Evolutionary conservation across 2,113 vertebrate genomes (phyloP).

Genomic region (Hippolais icterina): DNA sequence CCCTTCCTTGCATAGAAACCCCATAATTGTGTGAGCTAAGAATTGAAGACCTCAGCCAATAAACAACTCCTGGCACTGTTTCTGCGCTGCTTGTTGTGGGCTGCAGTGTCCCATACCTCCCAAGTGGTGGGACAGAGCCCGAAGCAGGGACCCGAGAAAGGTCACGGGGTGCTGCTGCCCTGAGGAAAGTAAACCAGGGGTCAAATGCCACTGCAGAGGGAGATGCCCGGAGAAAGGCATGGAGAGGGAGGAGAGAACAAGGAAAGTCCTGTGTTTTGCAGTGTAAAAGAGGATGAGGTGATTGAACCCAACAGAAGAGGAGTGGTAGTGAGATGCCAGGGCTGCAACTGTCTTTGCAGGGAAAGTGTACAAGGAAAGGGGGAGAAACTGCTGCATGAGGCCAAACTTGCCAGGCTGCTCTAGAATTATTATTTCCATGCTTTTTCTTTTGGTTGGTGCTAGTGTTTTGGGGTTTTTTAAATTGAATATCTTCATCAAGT

Average conservation of each 20-base stretch:
- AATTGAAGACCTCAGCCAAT: not conserved
- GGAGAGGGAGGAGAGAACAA: not conserved
- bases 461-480: not conserved
- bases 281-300: not conserved
- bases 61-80: constrained; percentile 1
- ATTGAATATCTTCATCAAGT: not conserved
- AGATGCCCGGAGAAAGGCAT: not conserved
- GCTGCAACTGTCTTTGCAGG: fast-evolving
- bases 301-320: not conserved
- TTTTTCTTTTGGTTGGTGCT: not conserved
- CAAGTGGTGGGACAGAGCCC: constrained; percentile 30
- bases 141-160: not conserved
- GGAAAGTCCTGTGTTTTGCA: not conserved
- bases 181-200: not conserved
- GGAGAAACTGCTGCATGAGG: not conserved
- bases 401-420: not conserved
- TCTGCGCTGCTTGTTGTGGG: not conserved
- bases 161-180: not conserved
- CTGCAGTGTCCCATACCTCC: not conserved
- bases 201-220: not conserved
- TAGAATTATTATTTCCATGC: not conserved
- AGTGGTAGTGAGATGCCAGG: not conserved
- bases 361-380: not conserved
- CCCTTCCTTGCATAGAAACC: not conserved
- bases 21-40: not conserved